Base-by-base conservation (phyloP, 2,113 vertebrate genomes). In the Oncorhynchus gorbuscha region DNA sequence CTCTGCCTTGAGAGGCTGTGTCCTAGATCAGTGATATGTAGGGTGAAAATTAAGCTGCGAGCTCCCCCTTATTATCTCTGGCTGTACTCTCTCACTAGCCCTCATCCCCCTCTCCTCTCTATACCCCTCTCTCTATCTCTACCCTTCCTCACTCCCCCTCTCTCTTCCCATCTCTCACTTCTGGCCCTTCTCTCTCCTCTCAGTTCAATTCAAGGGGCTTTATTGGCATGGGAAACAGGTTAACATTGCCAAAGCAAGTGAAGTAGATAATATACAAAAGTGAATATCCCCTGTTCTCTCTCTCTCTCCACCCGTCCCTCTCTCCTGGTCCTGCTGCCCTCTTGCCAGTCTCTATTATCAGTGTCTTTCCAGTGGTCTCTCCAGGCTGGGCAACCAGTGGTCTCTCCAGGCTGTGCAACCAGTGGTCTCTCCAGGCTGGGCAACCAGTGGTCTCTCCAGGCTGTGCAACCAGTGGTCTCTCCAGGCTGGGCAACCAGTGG, bases 311-410 rank as follows among this genome's bases (percentile, higher is more conserved):
- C 28, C 28, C 3, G 3, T 28, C 28, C 28, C 28, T 45, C 51
- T 16, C 55, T 49, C 20, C 49, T 24, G 84, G 89, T 89, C 90
- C 79, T 76, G 83, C 79, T 89, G 87, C 87, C 90, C 87, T 88
- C 83, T 89, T 90, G 90, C 91, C 91, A 91, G 88, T 83, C 84
- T 84, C 87, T 79, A 89, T 90, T 90, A 91, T 91, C 87, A 86
- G 84, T 28, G 72, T 75, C 81, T 89, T 85, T 73, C 91, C 90
- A 83, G 81, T 88, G 5, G 5, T 35, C 32, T 35, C 26, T 26
- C 26, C 26, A 26, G 26, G 26, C 26, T 26, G 26, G 26, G 26
- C 26, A 26, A 26, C 1, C 26, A 26, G 26, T 26, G 26, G 26
- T 26, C 26, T n/a, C n/a, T 26, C 26, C 26, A 26, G 26, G 26